Base-by-base conservation (phyloP, 2,888 invertebrate genomes). In the Pseudococcus viburni region DNA sequence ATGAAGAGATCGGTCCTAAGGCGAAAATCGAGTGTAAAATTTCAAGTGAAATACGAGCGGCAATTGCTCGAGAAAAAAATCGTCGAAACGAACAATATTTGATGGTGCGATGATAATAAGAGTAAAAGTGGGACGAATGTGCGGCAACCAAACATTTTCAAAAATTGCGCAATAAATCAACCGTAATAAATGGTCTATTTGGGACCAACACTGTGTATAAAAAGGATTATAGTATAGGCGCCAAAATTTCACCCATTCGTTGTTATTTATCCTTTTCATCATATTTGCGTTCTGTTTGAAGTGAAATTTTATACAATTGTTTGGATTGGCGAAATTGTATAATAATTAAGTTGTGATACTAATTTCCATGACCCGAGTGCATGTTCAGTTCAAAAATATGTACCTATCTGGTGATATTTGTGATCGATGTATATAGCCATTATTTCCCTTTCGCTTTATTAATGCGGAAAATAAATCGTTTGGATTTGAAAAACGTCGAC, bases 91-190 rank as follows among this genome's bases (percentile, higher is more conserved):
- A 46, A 46, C 80, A 83, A 83, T 83, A 83, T 83, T 83, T 83
- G 80, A 83, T 83, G n/a, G 46, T 17, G 46, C 19, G 22, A 19
- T 83, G 46, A 83, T 83, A 46, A 83, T 83, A 83, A 46, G 80
- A 46, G 46, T 83, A 46, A 46, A 83, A 83, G 80, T 19, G 42
- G 11, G 33, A 15, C 17, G 17, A 73, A 83, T 83, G n/a, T 59
- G 22, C 80, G 46, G 80, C 33, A 46, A 39, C 46, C 80, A 46
- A 46, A 83, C 42, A 42, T 46, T 83, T 83, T 77, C 33, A 46
- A 83, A 83, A 83, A 83, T 83, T 83, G 80, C 42, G 80, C 46
- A 42, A 83, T 83, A 83, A 83, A 83, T 83, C 80, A 83, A 83
- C 46, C 26, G 46, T 83, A 83, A 83, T 83, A 83, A 83, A 83